Percentiles rank a stretch among this genome's conserved stretches.
These are phyloP conservation scores for Pteropus alecto DNA, from an alignment of 2,113 vertebrate genomes.

Conservation along the genomic window DNA sequence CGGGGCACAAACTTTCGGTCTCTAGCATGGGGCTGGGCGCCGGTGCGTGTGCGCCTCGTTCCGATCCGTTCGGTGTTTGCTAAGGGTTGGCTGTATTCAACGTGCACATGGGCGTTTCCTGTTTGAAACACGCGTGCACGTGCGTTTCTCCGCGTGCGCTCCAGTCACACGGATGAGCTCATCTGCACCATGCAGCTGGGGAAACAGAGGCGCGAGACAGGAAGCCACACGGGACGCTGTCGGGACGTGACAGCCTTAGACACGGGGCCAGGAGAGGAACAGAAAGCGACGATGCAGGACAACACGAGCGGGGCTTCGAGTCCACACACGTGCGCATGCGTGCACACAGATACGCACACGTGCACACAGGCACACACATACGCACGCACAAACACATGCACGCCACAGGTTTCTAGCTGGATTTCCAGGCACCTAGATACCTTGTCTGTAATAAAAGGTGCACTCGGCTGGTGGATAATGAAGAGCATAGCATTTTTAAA, in stretches of 20 bases:
- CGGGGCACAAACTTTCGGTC: background rate
- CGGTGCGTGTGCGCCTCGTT: too few species aligned
- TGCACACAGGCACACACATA: too few species aligned
- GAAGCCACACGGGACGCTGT: too few species aligned
- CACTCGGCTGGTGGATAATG: background rate
- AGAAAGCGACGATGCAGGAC: background rate
- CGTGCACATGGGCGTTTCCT: background rate
- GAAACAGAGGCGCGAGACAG: background rate
- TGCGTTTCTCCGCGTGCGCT: background rate
- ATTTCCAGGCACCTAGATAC: background rate
- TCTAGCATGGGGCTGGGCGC: background rate
- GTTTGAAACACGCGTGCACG: background rate
- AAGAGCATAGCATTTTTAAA: background rate
- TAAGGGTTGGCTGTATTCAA: too few species aligned
- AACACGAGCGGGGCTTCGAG: too few species aligned
- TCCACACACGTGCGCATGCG: background rate
- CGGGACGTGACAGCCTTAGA: too few species aligned
- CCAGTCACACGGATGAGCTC: too few species aligned
- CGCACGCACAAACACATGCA: background rate
- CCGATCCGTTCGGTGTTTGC: background rate
- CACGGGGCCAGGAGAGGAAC: too few species aligned
- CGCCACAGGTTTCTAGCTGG: background rate
- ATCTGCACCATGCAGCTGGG: background rate
- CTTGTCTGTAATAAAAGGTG: background rate
- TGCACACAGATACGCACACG: too few species aligned